These are phyloP conservation scores for Lepidurus apus DNA, from an alignment of 1,140 invertebrate species.

Conservation along the genomic window DNA sequence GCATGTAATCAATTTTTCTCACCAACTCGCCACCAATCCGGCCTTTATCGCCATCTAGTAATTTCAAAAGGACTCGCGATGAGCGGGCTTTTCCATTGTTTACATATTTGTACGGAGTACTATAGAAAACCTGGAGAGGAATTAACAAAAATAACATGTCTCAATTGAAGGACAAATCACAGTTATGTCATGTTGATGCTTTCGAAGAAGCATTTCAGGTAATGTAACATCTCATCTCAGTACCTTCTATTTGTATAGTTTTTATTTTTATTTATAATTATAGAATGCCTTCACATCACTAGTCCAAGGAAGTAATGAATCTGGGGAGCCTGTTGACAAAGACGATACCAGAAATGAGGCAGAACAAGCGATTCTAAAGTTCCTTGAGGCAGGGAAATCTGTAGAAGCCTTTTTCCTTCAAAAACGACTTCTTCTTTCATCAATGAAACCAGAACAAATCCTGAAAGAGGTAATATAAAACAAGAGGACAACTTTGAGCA, in stretches of 20 bases:
- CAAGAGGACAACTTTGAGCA: background rate
- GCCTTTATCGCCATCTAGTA: too few relatives aligned
- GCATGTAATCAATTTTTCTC: too few relatives aligned
- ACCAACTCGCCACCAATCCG: too few relatives aligned
- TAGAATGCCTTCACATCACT: constrained; percentile 37
- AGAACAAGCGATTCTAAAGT: constrained; percentile 73
- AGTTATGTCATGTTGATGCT: constrained; percentile 66
- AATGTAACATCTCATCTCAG: constrained; percentile 43
- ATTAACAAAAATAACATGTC: background rate
- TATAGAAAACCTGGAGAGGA: too few relatives aligned
- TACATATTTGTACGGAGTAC: too few relatives aligned
- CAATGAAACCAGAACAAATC: constrained; percentile 82
- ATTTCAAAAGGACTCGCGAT: too few relatives aligned
- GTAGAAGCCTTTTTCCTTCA: constrained; percentile 93
- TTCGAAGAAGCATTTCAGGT: constrained; percentile 79
- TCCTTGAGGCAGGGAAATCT: constrained; percentile 82
- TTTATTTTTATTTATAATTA: constrained; percentile 26
- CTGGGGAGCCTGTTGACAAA: constrained; percentile 53
- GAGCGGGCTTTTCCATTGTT: too few relatives aligned
- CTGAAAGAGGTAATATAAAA: constrained; percentile 64
- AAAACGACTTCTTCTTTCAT: constrained; percentile 81
- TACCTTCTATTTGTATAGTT: constrained; percentile 11
- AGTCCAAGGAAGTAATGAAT: constrained; percentile 37
- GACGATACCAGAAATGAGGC: constrained; percentile 78
- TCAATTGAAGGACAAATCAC: background rate